Evolutionary conservation across 2,797 vertebrate genomes (phyloP).

Genomic region (Scomberomorus guttatus): DNA sequence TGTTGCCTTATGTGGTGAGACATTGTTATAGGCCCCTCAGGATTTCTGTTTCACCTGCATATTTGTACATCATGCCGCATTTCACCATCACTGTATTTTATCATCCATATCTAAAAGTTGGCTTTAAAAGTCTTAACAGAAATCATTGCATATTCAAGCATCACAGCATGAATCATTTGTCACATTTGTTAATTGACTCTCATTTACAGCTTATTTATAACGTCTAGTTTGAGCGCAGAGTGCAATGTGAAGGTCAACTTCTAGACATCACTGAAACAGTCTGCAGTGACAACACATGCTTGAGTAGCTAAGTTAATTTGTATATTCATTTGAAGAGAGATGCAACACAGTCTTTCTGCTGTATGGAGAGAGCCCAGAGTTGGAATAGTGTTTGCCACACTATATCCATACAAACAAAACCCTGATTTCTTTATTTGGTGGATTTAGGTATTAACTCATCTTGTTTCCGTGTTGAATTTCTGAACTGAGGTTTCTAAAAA

Average conservation of each 20-base stretch:
- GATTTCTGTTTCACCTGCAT: conserved; percentile 14
- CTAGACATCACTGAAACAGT: conserved; percentile 26
- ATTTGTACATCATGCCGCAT: not conserved
- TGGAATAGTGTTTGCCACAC: conserved; percentile 49
- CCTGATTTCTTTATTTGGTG: conserved; percentile 62
- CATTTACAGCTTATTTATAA: conserved; percentile 23
- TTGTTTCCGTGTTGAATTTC: conserved; percentile 33
- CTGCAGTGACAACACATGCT: conserved; percentile 28
- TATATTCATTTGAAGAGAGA: conserved; percentile 65
- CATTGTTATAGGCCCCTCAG: not conserved
- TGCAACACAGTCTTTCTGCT: conserved; percentile 32
- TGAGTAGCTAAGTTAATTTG: conserved; percentile 46
- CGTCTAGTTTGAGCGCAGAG: conserved; percentile 9
- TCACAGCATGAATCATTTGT: not conserved
- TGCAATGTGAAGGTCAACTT: conserved; percentile 20
- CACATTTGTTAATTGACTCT: conserved; percentile 16
- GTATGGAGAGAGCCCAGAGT: conserved; percentile 42
- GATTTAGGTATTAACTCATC: conserved; percentile 40
- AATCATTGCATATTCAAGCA: conserved; percentile 3
- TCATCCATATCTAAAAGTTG: conserved; percentile 3
- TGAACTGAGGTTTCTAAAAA: conserved; percentile 13
- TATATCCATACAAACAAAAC: conserved; percentile 49
- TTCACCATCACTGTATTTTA: conserved; percentile 18
- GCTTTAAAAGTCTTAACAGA: conserved; percentile 5
- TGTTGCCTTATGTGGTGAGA: conserved; percentile 11